Base-by-base conservation (phyloP, 2,113 vertebrate species). In the Ploceus nigricollis region DNA sequence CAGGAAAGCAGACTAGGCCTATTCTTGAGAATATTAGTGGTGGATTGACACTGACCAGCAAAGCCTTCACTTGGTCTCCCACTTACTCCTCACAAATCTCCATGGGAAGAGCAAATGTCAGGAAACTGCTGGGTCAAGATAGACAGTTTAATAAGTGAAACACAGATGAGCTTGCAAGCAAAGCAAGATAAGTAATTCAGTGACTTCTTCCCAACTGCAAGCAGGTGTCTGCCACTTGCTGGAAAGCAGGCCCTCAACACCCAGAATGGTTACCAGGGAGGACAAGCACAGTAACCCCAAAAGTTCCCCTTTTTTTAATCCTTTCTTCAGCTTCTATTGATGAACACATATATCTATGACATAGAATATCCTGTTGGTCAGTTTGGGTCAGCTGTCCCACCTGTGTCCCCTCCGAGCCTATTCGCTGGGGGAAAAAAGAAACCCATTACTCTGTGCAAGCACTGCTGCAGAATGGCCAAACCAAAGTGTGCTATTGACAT, bases 401-500 rank as follows among this genome's bases (percentile, higher is more conserved):
- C 57, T 83, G 14, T 64, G 16, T 48, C 33, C 18, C 21, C 31
- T 82, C 39, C 24, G 24, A 92, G 4, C 2, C 33, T 30, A 11
- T 15, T 72, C 0, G 0, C 6, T 14, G 24, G 2, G 6, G 6
- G 1, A 4, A 48, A 30, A 60, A 24, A 31, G 15, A 56, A 57
- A 58, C 31, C 3, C 16, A 54, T 4, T 2, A 14, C 10, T 25
- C 16, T 18, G 6, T 30, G 14, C 10, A 56, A 89, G 15, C 11
- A 37, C 22, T 73, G 18, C 3, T 87, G 10, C 27, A n/a, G 21
- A 71, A 47, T 8, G 56, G 22, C 27, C 39, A 35, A 63, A 72
- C 51, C 6, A 33, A 19, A 5, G 2, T 72, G 27, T 60, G 14
- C 15, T 57, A 30, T 7, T 44, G 19, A 39, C 12, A 15, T 19